A percentile compares a stretch with the other conserved stretches of the same genome.
Evolutionary conservation across 2,113 vertebrate genomes (phyloP).

Genomic region (Mustela nigripes): DNA sequence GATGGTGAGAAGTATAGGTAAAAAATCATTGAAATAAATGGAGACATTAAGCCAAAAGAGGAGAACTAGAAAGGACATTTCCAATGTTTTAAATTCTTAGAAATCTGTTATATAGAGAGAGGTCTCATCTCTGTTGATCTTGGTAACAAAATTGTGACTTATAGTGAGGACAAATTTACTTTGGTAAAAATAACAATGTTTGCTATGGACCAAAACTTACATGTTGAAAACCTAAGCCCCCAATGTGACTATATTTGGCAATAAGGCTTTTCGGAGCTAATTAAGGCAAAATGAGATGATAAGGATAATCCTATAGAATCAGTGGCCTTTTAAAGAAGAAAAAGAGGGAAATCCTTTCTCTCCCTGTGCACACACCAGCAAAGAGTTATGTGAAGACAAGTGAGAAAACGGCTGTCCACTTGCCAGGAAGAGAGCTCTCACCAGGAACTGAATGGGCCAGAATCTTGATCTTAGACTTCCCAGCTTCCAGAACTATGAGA

Average conservation of each 20-base stretch:
- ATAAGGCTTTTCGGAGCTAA: not conserved
- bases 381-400: not conserved
- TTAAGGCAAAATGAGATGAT: not conserved
- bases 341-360: not conserved
- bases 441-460: not conserved
- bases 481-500: not conserved
- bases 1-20: not conserved
- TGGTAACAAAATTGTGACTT: not conserved
- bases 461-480: not conserved
- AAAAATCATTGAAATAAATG: not conserved
- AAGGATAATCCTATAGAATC: not conserved
- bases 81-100: constrained; percentile 13
- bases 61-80: not conserved
- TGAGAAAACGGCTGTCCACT: not conserved
- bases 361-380: not conserved
- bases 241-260: not conserved
- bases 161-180: not conserved
- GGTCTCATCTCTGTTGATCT: not conserved
- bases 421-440: not conserved
- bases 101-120: not conserved
- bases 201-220: not conserved
- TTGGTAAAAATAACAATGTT: not conserved
- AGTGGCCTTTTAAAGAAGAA: not conserved
- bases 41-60: not conserved
- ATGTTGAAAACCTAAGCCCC: not conserved